A percentile compares a stretch with the other conserved stretches of the same genome.
These are phyloP conservation scores for Rhyacophila evoluta DNA, from an alignment of 2,888 invertebrate species.

Conservation along the genomic window DNA sequence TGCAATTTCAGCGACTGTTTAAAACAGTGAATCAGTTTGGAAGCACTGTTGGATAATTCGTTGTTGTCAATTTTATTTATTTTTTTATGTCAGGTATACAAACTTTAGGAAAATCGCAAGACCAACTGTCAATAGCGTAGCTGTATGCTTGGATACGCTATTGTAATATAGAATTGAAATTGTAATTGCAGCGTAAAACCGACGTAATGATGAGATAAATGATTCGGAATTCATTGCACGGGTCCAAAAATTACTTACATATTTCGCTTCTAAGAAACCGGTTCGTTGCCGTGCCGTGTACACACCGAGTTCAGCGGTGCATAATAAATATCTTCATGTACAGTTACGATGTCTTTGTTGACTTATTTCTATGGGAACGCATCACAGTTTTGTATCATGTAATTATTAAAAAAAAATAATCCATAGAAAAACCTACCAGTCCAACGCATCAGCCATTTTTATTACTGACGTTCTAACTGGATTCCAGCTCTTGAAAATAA, in stretches of 20 bases:
- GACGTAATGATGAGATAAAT: neutral
- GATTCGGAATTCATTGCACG: slow-evolving; percentile 24
- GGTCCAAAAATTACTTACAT: slow-evolving; percentile 26
- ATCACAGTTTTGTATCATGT: neutral
- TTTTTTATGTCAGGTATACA: no score
- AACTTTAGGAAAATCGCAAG: no score
- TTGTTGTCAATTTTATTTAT: no score
- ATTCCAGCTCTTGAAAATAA: slow-evolving; percentile 16
- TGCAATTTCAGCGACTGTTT: no score
- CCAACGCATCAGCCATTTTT: neutral
- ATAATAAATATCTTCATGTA: slow-evolving; percentile 50
- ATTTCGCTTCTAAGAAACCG: slow-evolving; percentile 45
- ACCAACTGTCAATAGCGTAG: no score
- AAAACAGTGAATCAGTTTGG: no score
- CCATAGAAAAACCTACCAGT: slow-evolving; percentile 7
- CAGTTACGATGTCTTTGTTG: slow-evolving; percentile 50
- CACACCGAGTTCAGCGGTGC: slow-evolving; percentile 48
- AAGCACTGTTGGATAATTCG: no score
- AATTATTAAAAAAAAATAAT: neutral
- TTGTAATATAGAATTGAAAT: no score
- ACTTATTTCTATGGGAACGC: slow-evolving; percentile 39
- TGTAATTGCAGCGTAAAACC: neutral
- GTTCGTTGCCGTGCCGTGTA: slow-evolving; percentile 37
- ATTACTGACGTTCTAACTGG: slow-evolving; percentile 20
- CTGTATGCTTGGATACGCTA: no score